Percentiles rank a stretch among this genome's conserved stretches.
Conservation (phyloP, 2,797 vertebrate genomes). For the Siniperca scherzeri region DNA sequence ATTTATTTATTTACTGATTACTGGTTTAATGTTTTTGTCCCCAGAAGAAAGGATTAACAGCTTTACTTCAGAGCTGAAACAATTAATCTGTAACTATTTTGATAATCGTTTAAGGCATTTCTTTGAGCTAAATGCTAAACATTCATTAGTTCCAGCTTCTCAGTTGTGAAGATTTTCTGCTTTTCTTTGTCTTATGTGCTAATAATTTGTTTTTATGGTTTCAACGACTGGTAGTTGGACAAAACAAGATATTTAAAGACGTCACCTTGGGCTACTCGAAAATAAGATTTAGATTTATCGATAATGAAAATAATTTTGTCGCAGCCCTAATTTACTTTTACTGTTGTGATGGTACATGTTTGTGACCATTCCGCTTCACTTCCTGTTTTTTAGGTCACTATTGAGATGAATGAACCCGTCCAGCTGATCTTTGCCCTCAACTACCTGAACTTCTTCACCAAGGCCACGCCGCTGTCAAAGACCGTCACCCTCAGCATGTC, state of each 20-base stretch:
- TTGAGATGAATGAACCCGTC: conserved; percentile 98
- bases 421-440: conserved; percentile 97
- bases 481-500: conserved; percentile 99
- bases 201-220: neutral
- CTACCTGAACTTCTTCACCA: conserved; percentile 99
- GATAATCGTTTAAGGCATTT: neutral
- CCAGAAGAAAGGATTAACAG: neutral
- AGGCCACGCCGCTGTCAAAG: conserved; percentile 96
- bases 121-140: too few species aligned
- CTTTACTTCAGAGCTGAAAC: neutral
- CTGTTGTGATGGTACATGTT: neutral
- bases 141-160: neutral
- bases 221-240: neutral
- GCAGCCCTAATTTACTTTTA: neutral
- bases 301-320: neutral
- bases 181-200: neutral
- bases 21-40: neutral
- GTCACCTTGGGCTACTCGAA: neutral
- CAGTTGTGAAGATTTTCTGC: neutral
- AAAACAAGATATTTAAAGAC: neutral
- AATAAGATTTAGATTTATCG: neutral
- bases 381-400: conserved; percentile 87
- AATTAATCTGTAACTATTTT: neutral
- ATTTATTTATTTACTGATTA: neutral
- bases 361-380: neutral